Conservation (phyloP, 2,113 vertebrate species). For the Eubucco bourcierii region DNA sequence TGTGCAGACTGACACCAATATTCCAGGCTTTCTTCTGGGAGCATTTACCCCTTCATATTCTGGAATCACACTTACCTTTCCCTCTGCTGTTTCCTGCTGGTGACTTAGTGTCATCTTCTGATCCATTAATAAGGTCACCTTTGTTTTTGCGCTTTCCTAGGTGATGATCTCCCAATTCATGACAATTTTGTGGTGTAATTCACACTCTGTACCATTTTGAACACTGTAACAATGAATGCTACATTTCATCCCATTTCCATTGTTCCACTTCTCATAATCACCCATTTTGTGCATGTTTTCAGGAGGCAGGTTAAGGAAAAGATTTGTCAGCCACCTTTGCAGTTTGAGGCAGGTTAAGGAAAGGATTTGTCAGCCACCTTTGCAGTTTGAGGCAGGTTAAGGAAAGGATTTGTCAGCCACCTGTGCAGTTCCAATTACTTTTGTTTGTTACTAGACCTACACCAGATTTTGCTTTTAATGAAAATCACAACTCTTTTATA, state of each 20-base stretch:
- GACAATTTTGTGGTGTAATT: not conserved
- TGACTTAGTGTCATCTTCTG: not conserved
- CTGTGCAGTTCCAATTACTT: not conserved
- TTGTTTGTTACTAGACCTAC: not conserved
- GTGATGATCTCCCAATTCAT: not conserved
- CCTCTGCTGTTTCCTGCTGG: not conserved
- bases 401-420: not conserved
- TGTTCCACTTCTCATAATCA: not conserved
- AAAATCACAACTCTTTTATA: not conserved
- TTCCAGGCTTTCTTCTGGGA: not conserved
- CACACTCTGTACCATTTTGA: not conserved
- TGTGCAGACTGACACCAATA: not conserved
- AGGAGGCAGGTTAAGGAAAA: not conserved
- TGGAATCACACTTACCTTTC: conserved; percentile 17
- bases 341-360: too few species aligned
- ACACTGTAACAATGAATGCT: not conserved
- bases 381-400: not conserved
- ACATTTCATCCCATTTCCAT: not conserved
- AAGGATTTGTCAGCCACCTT: not conserved
- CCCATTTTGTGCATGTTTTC: not conserved
- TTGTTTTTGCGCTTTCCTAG: not conserved
- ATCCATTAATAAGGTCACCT: not conserved
- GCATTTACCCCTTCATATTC: not conserved
- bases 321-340: not conserved
- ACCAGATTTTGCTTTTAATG: not conserved